A percentile compares a stretch with the other conserved stretches of the same genome.
These are phyloP conservation scores for Salvelinus sp. DNA, from an alignment of 2,113 vertebrate species.

Conservation along the genomic window DNA sequence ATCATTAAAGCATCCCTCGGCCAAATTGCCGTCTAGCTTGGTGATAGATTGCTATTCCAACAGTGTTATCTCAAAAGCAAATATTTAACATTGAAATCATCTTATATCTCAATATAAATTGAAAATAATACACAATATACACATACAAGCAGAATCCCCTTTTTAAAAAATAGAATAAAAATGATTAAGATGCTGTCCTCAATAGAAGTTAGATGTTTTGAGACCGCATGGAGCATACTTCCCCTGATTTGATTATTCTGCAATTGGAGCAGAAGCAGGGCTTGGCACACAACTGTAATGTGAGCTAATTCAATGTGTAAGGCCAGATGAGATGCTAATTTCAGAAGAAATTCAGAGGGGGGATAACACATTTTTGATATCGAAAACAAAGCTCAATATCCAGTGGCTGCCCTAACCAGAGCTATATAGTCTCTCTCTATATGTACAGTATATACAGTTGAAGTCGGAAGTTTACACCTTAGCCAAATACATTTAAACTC, in stretches of 20 bases:
- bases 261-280: not conserved
- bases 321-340: not conserved
- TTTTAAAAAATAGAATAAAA: not conserved
- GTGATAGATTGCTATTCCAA: not conserved
- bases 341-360: not conserved
- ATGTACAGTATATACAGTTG: too few relatives aligned
- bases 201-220: not conserved
- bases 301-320: slow-evolving; percentile 9
- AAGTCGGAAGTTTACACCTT: too few relatives aligned
- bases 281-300: slow-evolving; percentile 8
- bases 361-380: not conserved
- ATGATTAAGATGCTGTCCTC: not conserved
- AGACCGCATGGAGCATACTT: not conserved
- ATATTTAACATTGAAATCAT: not conserved
- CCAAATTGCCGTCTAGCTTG: not conserved
- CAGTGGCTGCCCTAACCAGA: not conserved
- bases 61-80: not conserved
- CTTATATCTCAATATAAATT: not conserved
- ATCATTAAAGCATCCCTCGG: not conserved
- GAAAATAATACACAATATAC: not conserved
- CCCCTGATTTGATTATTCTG: slow-evolving; percentile 1
- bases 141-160: not conserved
- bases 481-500: too few relatives aligned
- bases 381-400: not conserved
- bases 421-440: too few relatives aligned